Evolutionary conservation across 2,888 invertebrate species (phyloP).

Genomic region (Troides aeacus): DNA sequence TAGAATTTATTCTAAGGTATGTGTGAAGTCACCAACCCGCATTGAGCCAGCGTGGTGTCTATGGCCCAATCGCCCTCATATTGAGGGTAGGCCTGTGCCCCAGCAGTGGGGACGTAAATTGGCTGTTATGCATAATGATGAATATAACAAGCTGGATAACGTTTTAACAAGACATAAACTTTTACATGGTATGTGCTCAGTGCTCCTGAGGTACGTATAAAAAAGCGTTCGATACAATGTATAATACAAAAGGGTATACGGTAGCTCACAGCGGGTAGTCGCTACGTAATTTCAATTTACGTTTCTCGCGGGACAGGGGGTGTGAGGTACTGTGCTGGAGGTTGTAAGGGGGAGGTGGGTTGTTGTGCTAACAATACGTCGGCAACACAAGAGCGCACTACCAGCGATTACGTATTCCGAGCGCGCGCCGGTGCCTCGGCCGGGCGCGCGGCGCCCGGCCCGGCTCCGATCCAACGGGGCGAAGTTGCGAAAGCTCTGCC

Average conservation of each 20-base stretch:
- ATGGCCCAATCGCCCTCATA: too few relatives aligned
- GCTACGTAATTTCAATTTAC: slow-evolving; percentile 56
- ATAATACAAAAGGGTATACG: slow-evolving; percentile 4
- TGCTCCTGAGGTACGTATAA: background rate
- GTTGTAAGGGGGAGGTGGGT: slow-evolving; percentile 44
- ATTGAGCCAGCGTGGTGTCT: too few relatives aligned
- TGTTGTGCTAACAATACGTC: slow-evolving; percentile 60
- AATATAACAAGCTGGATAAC: too few relatives aligned
- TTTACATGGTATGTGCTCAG: too few relatives aligned
- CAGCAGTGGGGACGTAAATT: too few relatives aligned
- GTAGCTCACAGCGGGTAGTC: slow-evolving; percentile 19
- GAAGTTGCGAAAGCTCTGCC: slow-evolving; percentile 14
- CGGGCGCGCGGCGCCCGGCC: slow-evolving; percentile 28
- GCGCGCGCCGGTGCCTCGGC: slow-evolving; percentile 58
- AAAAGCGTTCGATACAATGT: slow-evolving; percentile 13
- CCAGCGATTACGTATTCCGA: slow-evolving; percentile 74
- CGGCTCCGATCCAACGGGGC: slow-evolving; percentile 34
- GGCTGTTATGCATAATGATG: too few relatives aligned
- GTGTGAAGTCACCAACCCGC: too few relatives aligned
- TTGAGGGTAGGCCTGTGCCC: too few relatives aligned
- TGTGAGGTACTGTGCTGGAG: slow-evolving; percentile 15
- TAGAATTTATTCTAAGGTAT: too few relatives aligned
- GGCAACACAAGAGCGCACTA: slow-evolving; percentile 73
- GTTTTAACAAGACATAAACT: too few relatives aligned
- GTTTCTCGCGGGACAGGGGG: slow-evolving; percentile 51